Evolutionary conservation across 1,140 invertebrate genomes (phyloP), one percentile per base, ranked within the genome.

Genomic region (Patella vulgata): DNA sequence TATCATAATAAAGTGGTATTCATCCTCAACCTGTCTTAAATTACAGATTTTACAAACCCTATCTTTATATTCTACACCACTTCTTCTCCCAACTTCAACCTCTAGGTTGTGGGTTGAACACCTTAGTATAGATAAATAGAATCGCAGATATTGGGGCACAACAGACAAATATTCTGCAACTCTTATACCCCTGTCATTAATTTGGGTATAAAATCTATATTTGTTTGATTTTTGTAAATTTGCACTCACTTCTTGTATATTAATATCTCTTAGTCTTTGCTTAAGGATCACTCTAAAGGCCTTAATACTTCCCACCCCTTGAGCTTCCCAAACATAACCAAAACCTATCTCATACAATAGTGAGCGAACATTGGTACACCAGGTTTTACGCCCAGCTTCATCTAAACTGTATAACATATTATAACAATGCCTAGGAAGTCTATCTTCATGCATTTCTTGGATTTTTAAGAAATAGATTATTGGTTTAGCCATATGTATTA

Each of bases 181-280:
- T 8, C 14, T 36, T 14, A 14, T 5, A 36, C 33, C 14, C 5
- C 6, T 36, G 33, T 36, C 33, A 8, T 14, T 5, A 8, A 36
- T 36, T 8, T 8, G 33, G 33, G 6, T 36, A 36, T 36, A 36
- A 14, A 36, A 36, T 5, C 33, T 36, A 14, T 36, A 36, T 36
- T 36, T 36, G 6, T 14, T 36, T 36, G 33, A 36, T 8, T 5
- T 14, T 36, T 36, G 33, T 8, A 36, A 14, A 5, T 36, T 36
- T 36, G 33, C 5, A 36, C 33, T 36, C 6, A 36, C 33, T 14
- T 28, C n/a, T n/a, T 55, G 51, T 17, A 27, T 2, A 43, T 30
- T 17, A n/a, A 55, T 27, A 44, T 55, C 39, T 42, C 17, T 42
- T 43, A 55, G 23, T 28, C 53, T 42, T 19, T 55, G 53, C 42